Conservation (phyloP, 2,113 vertebrate species). For the Helogale parvula region DNA sequence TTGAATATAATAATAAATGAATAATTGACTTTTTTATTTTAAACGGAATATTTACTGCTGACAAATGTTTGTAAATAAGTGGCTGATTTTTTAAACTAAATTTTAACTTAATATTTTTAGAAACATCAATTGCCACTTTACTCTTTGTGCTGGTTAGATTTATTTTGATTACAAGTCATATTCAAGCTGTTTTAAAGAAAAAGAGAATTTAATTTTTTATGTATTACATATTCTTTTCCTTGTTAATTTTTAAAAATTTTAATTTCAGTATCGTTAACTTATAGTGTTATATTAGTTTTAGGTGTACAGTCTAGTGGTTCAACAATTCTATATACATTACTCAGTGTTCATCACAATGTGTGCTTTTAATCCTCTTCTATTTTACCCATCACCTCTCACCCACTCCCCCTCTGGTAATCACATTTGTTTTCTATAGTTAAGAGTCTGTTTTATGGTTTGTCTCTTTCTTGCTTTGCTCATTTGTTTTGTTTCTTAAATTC, state of each 20-base stretch:
- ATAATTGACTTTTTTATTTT: neutral
- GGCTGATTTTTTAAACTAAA: neutral
- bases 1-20: conserved; percentile 4
- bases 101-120: conserved; percentile 26
- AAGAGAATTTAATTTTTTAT: neutral
- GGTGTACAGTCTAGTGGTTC: too few relatives aligned
- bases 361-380: too few relatives aligned
- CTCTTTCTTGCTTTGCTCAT: neutral
- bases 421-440: neutral
- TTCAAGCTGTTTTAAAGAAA: neutral
- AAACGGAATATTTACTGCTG: neutral
- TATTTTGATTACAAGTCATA: conserved; percentile 8
- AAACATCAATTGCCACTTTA: neutral
- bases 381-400: too few relatives aligned
- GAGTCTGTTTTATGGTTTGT: neutral
- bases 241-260: neutral
- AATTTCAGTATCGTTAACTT: too few relatives aligned
- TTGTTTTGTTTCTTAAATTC: neutral
- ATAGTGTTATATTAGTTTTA: too few relatives aligned
- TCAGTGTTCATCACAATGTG: too few relatives aligned
- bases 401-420: neutral
- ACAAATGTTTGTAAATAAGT: neutral
- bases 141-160: neutral
- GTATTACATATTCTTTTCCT: neutral
- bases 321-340: too few relatives aligned